Base-by-base conservation (phyloP, 2,113 vertebrate species). In the Triplophysa siluroides region DNA sequence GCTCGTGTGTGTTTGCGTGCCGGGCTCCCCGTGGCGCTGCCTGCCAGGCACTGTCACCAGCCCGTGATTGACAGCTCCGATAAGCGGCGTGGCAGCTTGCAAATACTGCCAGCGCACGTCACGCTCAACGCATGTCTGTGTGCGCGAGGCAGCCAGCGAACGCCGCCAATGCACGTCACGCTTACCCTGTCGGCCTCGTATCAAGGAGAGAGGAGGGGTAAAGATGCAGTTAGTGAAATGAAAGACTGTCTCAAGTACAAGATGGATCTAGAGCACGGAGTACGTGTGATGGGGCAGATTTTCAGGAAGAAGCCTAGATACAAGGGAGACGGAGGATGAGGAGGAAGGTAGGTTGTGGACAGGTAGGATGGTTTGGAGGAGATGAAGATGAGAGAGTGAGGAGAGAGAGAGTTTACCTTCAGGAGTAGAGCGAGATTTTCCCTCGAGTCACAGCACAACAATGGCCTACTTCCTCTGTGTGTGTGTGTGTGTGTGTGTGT, bases 41-140 rank as follows among this genome's bases (percentile, higher is more conserved):
- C 83, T 76, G 78, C 43, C 81, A 84, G 80, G 76, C 71, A 47
- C 79, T 84, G 83, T 86, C 77, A 80, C 77, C 41, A 81, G 76
- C 21, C 60, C 26, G 56, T 81, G 85, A 85, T 81, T 87, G 87
- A 82, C 82, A 83, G 84, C 66, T 81, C 80, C 76, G 86, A 86
- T 87, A 88, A 87, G 56, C 72, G 82, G 70, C 62, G 76, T 83
- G 84, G 78, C 87, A 86, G 84, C 56, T 72, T 73, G 82, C 79
- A 84, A 81, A 84, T 70, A 76, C 83, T 81, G 85, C 70, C 75
- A 78, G 75, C 71, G 81, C 75, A 77, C 83, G 81, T 86, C 81
- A 84, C 68, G 54, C 83, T 81, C 78, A 56, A 71, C 14, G 52
- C 43, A 67, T 33, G 78, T 60, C 47, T 66, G 78, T 72, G 72